Base-by-base conservation (phyloP, 92 coral and sea anemone species). In the Heliopora coerulea region DNA sequence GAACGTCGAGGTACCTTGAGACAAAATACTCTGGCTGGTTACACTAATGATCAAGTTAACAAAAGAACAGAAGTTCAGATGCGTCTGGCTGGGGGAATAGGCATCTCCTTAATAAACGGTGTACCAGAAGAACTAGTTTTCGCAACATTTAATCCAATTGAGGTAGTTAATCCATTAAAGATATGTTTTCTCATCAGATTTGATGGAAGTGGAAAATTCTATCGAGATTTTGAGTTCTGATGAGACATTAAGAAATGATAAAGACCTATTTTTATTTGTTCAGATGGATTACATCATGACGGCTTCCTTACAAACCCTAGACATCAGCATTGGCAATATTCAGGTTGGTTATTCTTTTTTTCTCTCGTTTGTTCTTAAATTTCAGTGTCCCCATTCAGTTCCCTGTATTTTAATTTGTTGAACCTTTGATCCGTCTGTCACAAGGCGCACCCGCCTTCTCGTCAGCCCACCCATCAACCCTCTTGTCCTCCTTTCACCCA, bases 21-120 rank as follows among this genome's bases (percentile, higher is more conserved):
- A 4, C 86, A 90, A 74, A 84, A 89, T 4, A 83, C 91, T 56
- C 89, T 88, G 59, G 59, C 83, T 9, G 86, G 86, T 66, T 78
- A 83, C 69, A 79, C 37, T 11, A 81, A 82, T 35, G 86, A 79
- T 18, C 80, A 64, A 15, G 49, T 54, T 27, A 58, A 79, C 4
- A 73, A 86, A n/a, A 95, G 88, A 25, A 84, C 91, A 25, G 99
- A 87, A 56, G 57, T 95, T 72, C 99, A 90, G 78, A 83, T 95
- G 77, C 85, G 99, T 27, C 72, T 95, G 72, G 96, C 88, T 6
- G 99, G 99, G 7, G 98, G 99, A 25, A 90, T 95, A 19, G 99
- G 99, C 3, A 89, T 95, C 54, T 95, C 99, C 17, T 88, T 95
- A 24, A 86, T 95, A 48, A 95, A 90, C 67, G 73, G 86, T 11